Evolutionary conservation across 2,797 vertebrate genomes (phyloP).

Genomic region (Carduelis carduelis): DNA sequence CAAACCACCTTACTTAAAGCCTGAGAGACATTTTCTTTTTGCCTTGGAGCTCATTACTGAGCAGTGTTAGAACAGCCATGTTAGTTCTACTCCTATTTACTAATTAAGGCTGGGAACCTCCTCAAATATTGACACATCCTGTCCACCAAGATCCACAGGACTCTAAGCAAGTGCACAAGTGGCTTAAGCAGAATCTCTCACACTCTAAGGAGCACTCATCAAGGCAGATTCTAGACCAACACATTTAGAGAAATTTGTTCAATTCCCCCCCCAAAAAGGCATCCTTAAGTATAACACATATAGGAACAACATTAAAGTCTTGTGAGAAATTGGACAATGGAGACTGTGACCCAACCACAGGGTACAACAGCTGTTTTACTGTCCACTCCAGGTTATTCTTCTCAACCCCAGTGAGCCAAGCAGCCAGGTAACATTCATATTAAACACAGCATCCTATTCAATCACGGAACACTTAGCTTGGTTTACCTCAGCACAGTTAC

Average conservation of each 20-base stretch:
- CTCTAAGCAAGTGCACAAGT: background rate
- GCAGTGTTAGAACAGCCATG: background rate
- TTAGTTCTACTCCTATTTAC: background rate
- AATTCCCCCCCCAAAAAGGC: background rate
- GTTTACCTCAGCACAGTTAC: background rate
- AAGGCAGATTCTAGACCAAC: background rate
- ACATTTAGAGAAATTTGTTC: background rate
- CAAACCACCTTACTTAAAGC: background rate
- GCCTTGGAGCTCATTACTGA: background rate
- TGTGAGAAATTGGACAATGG: accelerated
- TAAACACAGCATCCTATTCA: background rate
- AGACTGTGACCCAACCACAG: background rate
- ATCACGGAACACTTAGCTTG: background rate
- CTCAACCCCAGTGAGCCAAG: background rate
- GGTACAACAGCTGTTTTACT: background rate
- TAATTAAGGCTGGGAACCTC: constrained; percentile 27
- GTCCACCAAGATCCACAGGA: background rate
- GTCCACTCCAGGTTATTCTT: background rate
- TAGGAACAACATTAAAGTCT: background rate
- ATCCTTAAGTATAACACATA: background rate
- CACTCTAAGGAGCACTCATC: background rate
- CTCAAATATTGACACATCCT: constrained; percentile 66
- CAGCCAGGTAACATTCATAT: background rate
- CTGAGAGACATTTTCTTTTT: background rate
- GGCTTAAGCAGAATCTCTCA: background rate